Base-by-base conservation (phyloP, 2,888 invertebrate genomes). In the Dastarcus helophoroides region DNA sequence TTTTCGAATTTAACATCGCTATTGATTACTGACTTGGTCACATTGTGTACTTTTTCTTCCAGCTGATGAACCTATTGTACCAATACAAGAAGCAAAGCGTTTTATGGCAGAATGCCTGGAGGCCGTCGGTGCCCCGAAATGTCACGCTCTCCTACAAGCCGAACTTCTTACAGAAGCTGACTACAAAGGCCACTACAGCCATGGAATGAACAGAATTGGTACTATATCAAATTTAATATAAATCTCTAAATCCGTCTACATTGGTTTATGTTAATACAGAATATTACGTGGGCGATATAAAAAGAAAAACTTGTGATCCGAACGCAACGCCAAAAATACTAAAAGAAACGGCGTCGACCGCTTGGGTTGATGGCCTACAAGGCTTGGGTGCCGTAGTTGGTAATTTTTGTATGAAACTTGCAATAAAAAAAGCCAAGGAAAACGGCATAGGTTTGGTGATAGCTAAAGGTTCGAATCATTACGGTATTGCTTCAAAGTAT, bases 401-500 rank as follows among this genome's bases (percentile, higher is more conserved):
- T 6, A 68, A 68, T 41, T 71, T 61, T 44, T 69, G 68, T 42
- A 74, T 73, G 71, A 57, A 67, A 19, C 41, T 80, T 13, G 82
- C 81, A 0, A 75, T 82, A 2, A 56, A 69, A 36, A 82, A 82
- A 47, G 79, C 80, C 0, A 67, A 70, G 48, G 61, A 69, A 25
- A 63, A 65, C 15, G 80, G 81, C 2, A 67, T 81, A 22, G 79
- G 77, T 19, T 69, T 76, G 69, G 77, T 82, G 0, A 57, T 65
- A 3, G 72, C 71, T 1, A 68, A 68, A 51, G 69, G 73, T 2
- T 81, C 83, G 2, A 89, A 88, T 57, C 86, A 88, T 57, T 84
- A 76, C 44, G 89, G 89, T 1, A 85, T 88, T 49, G 81, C 81
- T 4, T 81, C 81, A 0, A 83, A 75, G 63, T 90, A 88, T 66